Percentiles rank a stretch among this genome's conserved stretches.
These are phyloP conservation scores for Hybognathus amarus DNA, from an alignment of 2,797 vertebrate species.

Conservation along the genomic window DNA sequence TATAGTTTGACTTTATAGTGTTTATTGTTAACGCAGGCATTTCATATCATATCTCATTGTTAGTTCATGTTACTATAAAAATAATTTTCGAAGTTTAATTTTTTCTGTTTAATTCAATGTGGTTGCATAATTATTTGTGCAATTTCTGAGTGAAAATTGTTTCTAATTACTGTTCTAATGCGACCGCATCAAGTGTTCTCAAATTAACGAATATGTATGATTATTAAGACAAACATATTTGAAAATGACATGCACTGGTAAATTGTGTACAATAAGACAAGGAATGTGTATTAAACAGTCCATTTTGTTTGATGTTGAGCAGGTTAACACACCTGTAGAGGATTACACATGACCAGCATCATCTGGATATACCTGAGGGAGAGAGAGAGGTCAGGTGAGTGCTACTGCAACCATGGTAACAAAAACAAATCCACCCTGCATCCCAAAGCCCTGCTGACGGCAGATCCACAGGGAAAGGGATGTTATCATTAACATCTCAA, in stretches of 20 bases:
- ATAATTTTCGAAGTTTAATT: background rate
- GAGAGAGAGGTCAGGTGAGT: conserved; percentile 59
- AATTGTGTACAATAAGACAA: background rate
- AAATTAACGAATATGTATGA: background rate
- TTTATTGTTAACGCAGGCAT: background rate
- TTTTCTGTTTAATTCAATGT: background rate
- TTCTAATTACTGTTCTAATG: background rate
- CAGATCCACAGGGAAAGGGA: background rate
- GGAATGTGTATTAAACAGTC: background rate
- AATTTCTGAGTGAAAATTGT: background rate
- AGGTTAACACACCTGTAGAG: conserved; percentile 77
- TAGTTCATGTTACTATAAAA: background rate
- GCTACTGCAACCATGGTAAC: conserved; percentile 18
- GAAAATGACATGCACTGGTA: background rate
- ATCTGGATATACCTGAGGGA: conserved; percentile 82
- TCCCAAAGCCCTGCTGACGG: conserved; percentile 27
- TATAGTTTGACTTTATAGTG: background rate
- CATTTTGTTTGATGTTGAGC: background rate
- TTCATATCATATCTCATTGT: background rate
- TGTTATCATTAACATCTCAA: conserved; percentile 14
- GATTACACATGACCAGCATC: conserved; percentile 85
- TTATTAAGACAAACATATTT: background rate
- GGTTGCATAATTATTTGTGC: background rate
- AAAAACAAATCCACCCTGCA: conserved; percentile 31
- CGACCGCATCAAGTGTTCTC: background rate